Conservation (phyloP, 2,113 vertebrate species). For the Pavo muticus region DNA sequence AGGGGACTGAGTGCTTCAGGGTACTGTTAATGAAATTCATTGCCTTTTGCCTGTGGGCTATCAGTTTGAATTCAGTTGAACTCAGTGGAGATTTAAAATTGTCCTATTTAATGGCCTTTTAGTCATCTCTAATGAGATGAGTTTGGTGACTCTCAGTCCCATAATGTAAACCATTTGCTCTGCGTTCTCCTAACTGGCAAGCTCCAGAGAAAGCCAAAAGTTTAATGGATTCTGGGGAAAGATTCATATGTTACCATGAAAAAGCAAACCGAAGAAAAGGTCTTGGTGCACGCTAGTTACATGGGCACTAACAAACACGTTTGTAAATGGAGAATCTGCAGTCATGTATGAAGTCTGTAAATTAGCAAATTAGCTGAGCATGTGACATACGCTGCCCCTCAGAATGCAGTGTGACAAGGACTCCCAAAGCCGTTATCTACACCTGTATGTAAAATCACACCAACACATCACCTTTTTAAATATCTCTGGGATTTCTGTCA, state of each 20-base stretch:
- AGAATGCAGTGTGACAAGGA: neutral
- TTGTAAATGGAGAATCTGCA: neutral
- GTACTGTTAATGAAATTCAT: slow-evolving; percentile 60
- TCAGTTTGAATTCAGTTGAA: slow-evolving; percentile 53
- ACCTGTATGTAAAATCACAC: neutral
- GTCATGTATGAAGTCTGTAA: neutral
- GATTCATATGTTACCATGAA: neutral
- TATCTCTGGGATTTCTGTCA: neutral
- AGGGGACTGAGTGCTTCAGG: slow-evolving; percentile 42
- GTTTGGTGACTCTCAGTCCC: slow-evolving; percentile 29
- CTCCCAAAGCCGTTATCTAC: slow-evolving; percentile 10
- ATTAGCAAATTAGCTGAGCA: slow-evolving; percentile 12
- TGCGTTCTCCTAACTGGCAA: neutral
- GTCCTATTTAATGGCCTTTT: slow-evolving; percentile 55
- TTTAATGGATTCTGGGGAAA: neutral
- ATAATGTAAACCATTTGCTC: neutral
- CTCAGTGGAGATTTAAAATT: slow-evolving; percentile 50
- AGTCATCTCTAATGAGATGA: slow-evolving; percentile 29
- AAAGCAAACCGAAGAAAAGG: neutral
- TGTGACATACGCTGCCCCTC: neutral
- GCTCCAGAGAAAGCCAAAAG: neutral
- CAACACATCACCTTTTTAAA: slow-evolving; percentile 6
- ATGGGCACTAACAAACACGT: neutral
- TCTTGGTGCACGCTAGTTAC: neutral
- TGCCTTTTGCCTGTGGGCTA: slow-evolving; percentile 55